Conservation (phyloP, 2,888 invertebrate genomes). For the Campoplex nolae region DNA sequence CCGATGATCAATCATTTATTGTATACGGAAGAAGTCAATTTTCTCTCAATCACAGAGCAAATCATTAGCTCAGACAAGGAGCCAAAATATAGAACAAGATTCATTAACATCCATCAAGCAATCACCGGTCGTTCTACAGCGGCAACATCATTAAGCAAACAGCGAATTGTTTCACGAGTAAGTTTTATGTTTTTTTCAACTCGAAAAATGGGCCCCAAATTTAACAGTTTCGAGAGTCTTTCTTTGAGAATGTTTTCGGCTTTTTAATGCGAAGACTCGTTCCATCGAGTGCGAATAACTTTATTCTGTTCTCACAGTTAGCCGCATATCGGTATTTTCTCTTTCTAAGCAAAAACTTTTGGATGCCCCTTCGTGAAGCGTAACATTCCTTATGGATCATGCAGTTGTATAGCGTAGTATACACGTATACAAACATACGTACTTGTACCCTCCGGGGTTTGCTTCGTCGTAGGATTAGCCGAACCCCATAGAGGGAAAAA, state of each 20-base stretch:
- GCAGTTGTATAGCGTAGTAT: background rate
- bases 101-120: no score
- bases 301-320: constrained; percentile 1
- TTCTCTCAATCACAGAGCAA: no score
- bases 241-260: background rate
- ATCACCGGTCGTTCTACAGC: no score
- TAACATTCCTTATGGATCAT: constrained; percentile 42
- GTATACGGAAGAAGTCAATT: no score
- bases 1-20: no score
- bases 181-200: background rate
- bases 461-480: constrained; percentile 82
- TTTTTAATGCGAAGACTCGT: background rate
- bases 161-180: background rate
- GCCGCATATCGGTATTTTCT: background rate
- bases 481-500: constrained; percentile 84
- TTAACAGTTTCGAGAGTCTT: background rate
- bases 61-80: no score
- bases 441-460: constrained; percentile 68
- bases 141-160: no score
- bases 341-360: background rate
- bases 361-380: constrained; percentile 49
- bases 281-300: background rate
- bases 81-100: no score
- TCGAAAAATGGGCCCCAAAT: no score
- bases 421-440: constrained; percentile 22